phyloP scores from a whole-genome alignment of 2,797 vertebrate genomes.

The Hemibagrus guttatus region DNA sequence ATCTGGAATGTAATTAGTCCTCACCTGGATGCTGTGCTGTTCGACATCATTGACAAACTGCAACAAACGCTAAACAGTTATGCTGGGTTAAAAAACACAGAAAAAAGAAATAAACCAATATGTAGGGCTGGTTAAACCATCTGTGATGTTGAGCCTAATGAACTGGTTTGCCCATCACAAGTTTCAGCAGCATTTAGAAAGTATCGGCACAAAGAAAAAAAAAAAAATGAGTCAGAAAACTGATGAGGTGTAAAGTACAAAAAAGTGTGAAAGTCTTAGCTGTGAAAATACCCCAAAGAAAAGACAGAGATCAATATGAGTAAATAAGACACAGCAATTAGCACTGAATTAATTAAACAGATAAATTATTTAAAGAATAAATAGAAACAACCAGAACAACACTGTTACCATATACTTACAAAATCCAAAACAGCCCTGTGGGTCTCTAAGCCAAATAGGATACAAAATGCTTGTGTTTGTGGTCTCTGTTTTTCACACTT shows the following conservation, averaged over 20 bases:
- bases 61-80: background rate
- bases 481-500: slow-evolving; percentile 15
- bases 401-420: background rate
- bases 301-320: background rate
- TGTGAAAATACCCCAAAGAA: background rate
- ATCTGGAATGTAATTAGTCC: background rate
- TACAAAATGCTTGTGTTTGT: background rate
- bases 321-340: background rate
- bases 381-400: background rate
- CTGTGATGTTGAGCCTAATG: background rate
- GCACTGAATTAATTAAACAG: background rate
- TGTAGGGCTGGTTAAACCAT: background rate
- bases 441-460: background rate
- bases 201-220: background rate
- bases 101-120: too few relatives aligned
- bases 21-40: background rate
- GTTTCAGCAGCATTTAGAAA: background rate
- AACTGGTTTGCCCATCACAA: background rate
- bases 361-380: background rate
- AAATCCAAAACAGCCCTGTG: background rate
- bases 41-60: background rate
- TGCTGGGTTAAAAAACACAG: background rate
- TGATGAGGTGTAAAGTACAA: background rate
- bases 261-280: background rate
- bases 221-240: background rate